A percentile compares a stretch with the other conserved stretches of the same genome.
Conservation (phyloP, 2,888 invertebrate species). For the Sinentomon sp. region DNA sequence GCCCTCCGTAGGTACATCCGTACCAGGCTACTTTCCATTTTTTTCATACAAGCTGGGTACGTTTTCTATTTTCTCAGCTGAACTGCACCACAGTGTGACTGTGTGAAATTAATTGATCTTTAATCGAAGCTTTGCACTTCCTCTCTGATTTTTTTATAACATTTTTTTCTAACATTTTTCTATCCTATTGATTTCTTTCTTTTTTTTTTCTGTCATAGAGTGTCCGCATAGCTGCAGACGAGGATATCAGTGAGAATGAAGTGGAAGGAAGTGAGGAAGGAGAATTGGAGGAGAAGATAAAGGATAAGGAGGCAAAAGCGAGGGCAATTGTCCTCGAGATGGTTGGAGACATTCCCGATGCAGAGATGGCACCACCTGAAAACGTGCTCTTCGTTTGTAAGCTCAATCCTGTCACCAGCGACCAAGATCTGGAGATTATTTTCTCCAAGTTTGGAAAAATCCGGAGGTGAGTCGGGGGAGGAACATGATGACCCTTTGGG, state of each 20-base stretch:
- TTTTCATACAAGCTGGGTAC: background rate
- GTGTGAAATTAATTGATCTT: too few species aligned
- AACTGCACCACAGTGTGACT: background rate
- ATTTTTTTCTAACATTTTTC: background rate
- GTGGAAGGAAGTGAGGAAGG: constrained; percentile 52
- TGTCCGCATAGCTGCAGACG: constrained; percentile 73
- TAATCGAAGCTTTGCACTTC: too few species aligned
- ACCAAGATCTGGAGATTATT: constrained; percentile 90
- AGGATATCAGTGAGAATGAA: constrained; percentile 79
- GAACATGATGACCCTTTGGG: too few species aligned
- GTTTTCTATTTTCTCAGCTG: background rate
- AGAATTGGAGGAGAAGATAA: constrained; percentile 61
- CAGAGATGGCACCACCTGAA: constrained; percentile 91
- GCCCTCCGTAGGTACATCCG: too few species aligned
- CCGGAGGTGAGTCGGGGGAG: too few species aligned
- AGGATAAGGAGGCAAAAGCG: constrained; percentile 78
- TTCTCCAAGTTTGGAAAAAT: constrained; percentile 89
- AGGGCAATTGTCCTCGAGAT: constrained; percentile 93
- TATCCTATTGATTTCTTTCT: background rate
- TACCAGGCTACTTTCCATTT: background rate
- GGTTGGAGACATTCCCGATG: constrained; percentile 89
- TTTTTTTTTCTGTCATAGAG: constrained; percentile 25
- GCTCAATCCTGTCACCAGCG: constrained; percentile 88
- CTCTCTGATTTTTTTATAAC: background rate
- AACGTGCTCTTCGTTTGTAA: constrained; percentile 98